Evolutionary conservation across 2,888 invertebrate species (phyloP), one percentile per base, ranked within the genome.

Genomic region (Ophion ellenae): DNA sequence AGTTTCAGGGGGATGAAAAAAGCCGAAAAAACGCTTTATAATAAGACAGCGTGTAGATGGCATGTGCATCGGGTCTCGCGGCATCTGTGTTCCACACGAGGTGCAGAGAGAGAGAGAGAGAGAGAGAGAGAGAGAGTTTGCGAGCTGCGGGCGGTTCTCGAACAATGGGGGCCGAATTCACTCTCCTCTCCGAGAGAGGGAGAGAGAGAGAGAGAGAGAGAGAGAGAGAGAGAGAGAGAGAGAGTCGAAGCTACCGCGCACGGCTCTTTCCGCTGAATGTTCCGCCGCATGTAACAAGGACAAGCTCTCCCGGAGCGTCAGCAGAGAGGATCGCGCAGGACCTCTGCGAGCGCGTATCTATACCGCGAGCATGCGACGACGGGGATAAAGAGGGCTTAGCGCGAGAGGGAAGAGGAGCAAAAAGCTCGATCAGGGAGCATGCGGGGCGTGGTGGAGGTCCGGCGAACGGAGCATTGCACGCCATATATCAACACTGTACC

Each of bases 401-500:
- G 69, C 76, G 77, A 79, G 67, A 84, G 78, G 89, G 91, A 91
- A 90, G 90, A 90, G 90, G 89, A 91, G 92, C 90, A 75, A 84
- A 91, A 90, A 90, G 91, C 92, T 90, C 88, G 90, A 90, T 90
- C 89, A 87, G 88, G 86, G 81, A 40, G 17, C 69, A 74, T 45
- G 73, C 63, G 78, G 86, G 84, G 86, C 81, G 86, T 79, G 84
- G 84, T 78, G 84, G 84, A 84, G 67, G 64, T 64, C 80, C 67
- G 77, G 53, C 24, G 76, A 78, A 86, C 81, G 90, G 81, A 88
- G 89, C 90, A 90, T 89, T 90, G 90, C 87, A 82, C 89, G 91
- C 92, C 92, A 92, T 93, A 93, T 93, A 93, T 93, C 93, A 93
- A 93, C 92, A 91, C 91, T 90, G 90, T 91, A 90, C 92, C 92